Percentiles rank a stretch among this genome's conserved stretches.
Conservation (phyloP, 2,797 vertebrate species). For the Pristis pectinata region DNA sequence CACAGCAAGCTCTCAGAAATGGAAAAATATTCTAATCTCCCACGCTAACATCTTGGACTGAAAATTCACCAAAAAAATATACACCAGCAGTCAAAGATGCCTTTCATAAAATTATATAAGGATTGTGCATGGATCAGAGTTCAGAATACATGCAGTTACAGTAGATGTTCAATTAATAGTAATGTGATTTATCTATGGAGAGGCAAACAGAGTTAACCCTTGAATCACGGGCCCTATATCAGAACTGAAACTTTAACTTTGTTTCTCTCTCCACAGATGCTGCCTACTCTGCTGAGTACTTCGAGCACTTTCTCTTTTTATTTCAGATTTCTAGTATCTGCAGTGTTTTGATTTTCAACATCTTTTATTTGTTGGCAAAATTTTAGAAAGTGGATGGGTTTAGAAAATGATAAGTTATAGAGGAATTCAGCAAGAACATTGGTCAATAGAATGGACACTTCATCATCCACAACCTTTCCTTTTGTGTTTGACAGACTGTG, state of each 20-base stretch:
- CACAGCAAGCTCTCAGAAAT: background rate
- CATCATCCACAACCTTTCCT: background rate
- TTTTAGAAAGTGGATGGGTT: background rate
- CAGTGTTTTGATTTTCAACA: no score
- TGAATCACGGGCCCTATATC: no score
- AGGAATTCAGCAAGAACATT: background rate
- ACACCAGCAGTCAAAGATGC: background rate
- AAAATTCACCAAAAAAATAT: background rate
- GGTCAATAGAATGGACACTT: no score
- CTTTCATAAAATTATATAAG: background rate
- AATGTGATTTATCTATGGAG: background rate
- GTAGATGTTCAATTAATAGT: background rate
- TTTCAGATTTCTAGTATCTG: no score
- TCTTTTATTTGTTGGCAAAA: background rate
- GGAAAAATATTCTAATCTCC: background rate
- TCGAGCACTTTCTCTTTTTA: no score
- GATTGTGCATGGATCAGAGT: background rate
- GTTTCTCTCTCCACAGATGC: no score
- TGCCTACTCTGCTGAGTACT: no score
- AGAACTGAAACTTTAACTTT: no score
- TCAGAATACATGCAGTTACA: background rate
- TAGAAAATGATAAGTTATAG: slow-evolving; percentile 4
- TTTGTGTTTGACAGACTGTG: background rate
- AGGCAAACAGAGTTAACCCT: no score
- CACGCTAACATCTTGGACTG: background rate